Base-by-base conservation (phyloP, 2,113 vertebrate genomes). In the Erpornis zantholeuca region DNA sequence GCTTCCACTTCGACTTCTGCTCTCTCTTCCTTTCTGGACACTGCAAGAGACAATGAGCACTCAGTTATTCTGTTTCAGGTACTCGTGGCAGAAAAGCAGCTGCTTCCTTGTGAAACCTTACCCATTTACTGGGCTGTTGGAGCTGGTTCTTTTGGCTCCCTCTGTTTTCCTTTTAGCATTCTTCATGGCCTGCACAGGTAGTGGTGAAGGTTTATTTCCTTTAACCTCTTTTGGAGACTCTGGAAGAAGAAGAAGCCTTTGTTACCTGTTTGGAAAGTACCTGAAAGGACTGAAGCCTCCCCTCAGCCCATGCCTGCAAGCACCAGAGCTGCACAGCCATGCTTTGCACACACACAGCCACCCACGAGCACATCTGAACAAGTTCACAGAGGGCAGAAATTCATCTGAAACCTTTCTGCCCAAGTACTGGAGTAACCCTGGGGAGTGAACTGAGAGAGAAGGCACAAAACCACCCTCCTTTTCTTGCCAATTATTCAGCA, bases 191-290 rank as follows among this genome's bases (percentile, higher is more conserved):
- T 98, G 97, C 44, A 96, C 90, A 22, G 98, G 95, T 2, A 98
- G 91, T 0, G 98, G 98, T 5, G 98, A 98, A 59, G 97, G 88
- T 82, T 98, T 98, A 52, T 75, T 97, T 47, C 97, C 97, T 88
- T 98, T 98, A 12, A 91, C 90, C 59, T 98, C 98, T 93, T 98
- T 98, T 52, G 98, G 98, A 38, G 98, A 99, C 40, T 97, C 98
- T 98, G 47, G 17, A 81, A 87, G 65, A 86, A 87, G 65, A 86
- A 94, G 22, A 52, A 94, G 4, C 17, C 5, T 90, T 77, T 86
- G 79, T 96, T 86, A 94, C 36, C 25, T 45, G 6, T 36, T 12
- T 4, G 12, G 27, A 16, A 24, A 47, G 63, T 1, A 38, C 69
- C 71, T 53, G 47, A 9, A 45, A 64, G 16, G 21, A 28, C 18